Evolutionary conservation across 2,888 invertebrate species (phyloP).

Genomic region (Cataglyphis rosenhaueri): DNA sequence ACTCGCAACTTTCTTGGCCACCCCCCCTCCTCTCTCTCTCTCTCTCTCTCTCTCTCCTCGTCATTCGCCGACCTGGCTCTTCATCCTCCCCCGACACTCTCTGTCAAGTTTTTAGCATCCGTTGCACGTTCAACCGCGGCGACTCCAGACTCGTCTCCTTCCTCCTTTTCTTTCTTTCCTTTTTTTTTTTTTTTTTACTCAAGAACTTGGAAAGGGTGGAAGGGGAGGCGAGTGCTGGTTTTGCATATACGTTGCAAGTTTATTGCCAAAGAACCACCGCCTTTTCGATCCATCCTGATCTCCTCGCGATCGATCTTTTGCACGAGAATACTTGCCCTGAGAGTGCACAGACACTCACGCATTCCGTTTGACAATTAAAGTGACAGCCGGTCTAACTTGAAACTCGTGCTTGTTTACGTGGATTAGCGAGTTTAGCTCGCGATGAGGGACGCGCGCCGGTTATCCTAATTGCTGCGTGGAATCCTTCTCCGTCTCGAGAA

Average conservation of each 20-base stretch:
- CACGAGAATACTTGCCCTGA: background rate
- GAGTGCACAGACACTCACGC: background rate
- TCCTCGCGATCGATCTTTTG: background rate
- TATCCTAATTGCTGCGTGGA: conserved; percentile 34
- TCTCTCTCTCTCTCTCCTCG: conserved; percentile 3
- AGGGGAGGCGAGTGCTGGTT: background rate
- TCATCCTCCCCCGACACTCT: conserved; percentile 40
- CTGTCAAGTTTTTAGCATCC: conserved; percentile 40
- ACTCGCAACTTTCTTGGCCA: conserved; percentile 74
- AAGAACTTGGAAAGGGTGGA: background rate
- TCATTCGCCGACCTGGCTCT: conserved; percentile 25
- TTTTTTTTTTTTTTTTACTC: background rate
- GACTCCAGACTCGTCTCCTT: background rate
- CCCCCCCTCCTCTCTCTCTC: background rate
- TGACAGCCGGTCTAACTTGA: background rate
- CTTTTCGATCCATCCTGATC: background rate
- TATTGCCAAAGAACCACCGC: background rate
- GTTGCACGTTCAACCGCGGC: conserved; percentile 37
- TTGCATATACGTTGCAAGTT: conserved; percentile 22
- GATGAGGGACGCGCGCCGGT: conserved; percentile 17
- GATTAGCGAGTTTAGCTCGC: conserved; percentile 2
- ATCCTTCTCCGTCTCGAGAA: conserved; percentile 39
- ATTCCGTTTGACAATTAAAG: background rate
- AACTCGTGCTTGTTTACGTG: background rate
- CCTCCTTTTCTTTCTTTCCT: background rate